Conservation (phyloP, 1,140 invertebrate genomes). For the Macrocentrus cingulum region DNA sequence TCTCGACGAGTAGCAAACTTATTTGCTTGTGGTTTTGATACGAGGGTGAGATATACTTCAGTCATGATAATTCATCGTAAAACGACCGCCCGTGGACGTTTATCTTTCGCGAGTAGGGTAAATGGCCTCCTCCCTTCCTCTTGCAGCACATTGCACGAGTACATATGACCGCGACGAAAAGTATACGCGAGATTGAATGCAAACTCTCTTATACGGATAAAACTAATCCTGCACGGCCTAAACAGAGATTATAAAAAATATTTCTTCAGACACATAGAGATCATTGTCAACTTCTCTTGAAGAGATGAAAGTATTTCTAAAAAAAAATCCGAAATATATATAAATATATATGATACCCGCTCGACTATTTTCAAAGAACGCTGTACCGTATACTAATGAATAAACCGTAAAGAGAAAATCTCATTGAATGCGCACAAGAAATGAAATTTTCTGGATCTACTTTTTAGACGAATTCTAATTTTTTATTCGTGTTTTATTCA, state of each 20-base stretch:
- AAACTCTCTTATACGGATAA: too few relatives aligned
- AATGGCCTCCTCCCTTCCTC: constrained; percentile 33
- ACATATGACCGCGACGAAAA: constrained; percentile 7
- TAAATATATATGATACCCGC: background rate
- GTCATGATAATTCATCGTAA: constrained; percentile 43
- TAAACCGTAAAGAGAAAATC: background rate
- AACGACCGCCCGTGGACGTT: constrained; percentile 47
- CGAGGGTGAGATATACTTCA: constrained; percentile 39
- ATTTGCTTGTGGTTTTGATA: constrained; percentile 43
- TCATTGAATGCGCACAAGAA: background rate
- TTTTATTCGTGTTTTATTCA: too few relatives aligned
- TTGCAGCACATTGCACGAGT: background rate
- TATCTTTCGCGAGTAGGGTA: constrained; percentile 38
- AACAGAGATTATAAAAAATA: too few relatives aligned
- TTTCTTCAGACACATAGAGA: too few relatives aligned
- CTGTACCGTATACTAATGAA: background rate
- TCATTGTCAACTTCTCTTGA: too few relatives aligned
- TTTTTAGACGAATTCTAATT: too few relatives aligned
- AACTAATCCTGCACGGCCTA: too few relatives aligned
- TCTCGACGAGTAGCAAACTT: constrained; percentile 30
- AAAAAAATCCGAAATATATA: background rate
- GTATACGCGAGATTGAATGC: too few relatives aligned
- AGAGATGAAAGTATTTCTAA: too few relatives aligned
- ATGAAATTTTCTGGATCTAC: background rate
- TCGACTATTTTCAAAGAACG: too few relatives aligned